Base-by-base conservation (phyloP, 2,113 vertebrate genomes). In the Odocoileus virginianus region DNA sequence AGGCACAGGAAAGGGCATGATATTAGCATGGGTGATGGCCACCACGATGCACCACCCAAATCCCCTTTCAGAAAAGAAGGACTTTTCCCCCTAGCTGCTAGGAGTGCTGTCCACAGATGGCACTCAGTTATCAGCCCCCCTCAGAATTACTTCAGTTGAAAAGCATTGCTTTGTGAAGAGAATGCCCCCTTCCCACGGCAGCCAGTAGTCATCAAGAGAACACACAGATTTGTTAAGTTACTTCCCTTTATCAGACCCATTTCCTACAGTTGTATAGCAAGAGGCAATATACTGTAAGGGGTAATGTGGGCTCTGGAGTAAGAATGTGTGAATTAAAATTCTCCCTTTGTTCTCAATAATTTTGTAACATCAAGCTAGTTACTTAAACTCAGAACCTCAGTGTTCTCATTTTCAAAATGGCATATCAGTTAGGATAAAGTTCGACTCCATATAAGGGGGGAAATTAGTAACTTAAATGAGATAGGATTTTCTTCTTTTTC, bases 371-470 rank as follows among this genome's bases (percentile, higher is more conserved):
- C 6, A n/a, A 25, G n/a, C n/a, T 60, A 97, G 36, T 4, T 86
- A 74, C 21, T 86, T 86, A 92, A 87, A 28, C 23, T 93, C 30
- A 74, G 40, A 57, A 93, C 9, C 9, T 58, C 54, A 93, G 36
- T 79, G 92, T 87, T 94, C 50, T 47, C n/a, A 76, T 94, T 97
- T 96, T 28, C 74, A 93, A 91, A 96, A 36, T 89, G 60, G 40
- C 40, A 25, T 85, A 71, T 91, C 33, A 78, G 33, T 86, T 74
- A 94, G 23, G 54, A 82, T 87, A 47, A 92, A 96, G 6, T 81
- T 58, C 52, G 78, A 14, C 10, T 71, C 54, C 17, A 36, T 40
- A 5, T 91, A 87, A 74, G 5, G 43, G 1, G 28, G 21, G 30
- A 50, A 78, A 67, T 1, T 28, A 60, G 30, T 45, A 84, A 64